These are phyloP conservation scores for Lepilemur septentrionalis DNA, from an alignment of 2,797 vertebrate genomes.

Conservation along the genomic window DNA sequence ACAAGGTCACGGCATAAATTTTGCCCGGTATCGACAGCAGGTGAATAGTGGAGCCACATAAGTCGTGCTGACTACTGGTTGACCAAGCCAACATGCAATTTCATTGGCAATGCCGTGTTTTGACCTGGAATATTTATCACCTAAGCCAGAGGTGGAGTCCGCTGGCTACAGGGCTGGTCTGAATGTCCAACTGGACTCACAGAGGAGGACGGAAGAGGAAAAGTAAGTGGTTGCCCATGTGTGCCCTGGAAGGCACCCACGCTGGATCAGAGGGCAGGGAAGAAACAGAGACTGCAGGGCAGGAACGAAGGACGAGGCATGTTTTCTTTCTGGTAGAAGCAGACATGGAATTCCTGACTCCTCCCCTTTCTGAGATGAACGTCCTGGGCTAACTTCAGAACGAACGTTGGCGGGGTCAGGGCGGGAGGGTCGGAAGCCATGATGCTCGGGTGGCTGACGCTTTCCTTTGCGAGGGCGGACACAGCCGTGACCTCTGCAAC, in stretches of 20 bases:
- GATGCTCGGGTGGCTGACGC: not conserved
- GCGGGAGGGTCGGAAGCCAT: not conserved
- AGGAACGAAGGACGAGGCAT: not conserved
- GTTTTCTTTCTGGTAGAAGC: not conserved
- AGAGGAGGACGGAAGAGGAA: not conserved
- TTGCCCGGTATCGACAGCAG: not conserved
- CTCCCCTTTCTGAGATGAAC: conserved; percentile 35
- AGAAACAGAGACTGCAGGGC: not conserved
- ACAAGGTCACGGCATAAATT: not conserved
- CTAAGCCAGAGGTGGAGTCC: not conserved
- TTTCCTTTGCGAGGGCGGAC: not conserved
- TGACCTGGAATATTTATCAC: not conserved
- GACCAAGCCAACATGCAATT: not conserved
- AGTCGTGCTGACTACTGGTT: not conserved
- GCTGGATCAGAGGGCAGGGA: not conserved
- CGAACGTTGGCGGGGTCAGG: conserved; percentile 43
- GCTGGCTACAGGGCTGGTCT: not conserved
- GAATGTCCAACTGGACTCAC: not conserved
- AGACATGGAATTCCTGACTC: conserved; percentile 12
- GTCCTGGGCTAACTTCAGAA: conserved; percentile 51
- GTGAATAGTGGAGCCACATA: not conserved
- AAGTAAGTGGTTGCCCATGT: not conserved
- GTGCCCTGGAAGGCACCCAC: not conserved
- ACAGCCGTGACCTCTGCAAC: not conserved
- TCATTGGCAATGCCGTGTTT: not conserved